Evolutionary conservation across 2,797 vertebrate species (phyloP).

Genomic region (Acanthurus lineatus): DNA sequence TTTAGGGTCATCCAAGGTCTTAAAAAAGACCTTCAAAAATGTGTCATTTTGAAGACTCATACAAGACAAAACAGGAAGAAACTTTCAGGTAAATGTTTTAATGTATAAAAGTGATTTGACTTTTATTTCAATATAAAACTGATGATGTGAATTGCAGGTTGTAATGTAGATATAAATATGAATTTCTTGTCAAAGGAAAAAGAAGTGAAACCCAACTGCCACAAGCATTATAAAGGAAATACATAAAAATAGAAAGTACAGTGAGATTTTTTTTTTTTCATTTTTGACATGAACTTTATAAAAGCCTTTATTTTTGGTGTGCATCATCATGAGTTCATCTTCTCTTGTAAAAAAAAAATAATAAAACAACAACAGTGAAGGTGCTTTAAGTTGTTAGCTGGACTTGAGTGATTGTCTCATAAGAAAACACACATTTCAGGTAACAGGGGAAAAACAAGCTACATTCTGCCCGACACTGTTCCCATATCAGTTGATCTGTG

Average conservation of each 20-base stretch:
- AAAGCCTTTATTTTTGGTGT: conserved; percentile 4
- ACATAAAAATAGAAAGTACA: not conserved
- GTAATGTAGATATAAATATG: conserved; percentile 42
- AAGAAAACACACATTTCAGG: not conserved
- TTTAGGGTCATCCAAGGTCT: not conserved
- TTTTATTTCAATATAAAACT: conserved; percentile 65
- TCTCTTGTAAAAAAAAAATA: not conserved
- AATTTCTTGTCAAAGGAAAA: conserved; percentile 8
- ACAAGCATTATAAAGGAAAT: conserved; percentile 2
- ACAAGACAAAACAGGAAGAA: conserved; percentile 17
- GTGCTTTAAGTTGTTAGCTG: conserved; percentile 5
- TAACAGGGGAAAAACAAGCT: not conserved
- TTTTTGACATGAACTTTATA: not conserved
- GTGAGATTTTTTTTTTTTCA: too few relatives aligned
- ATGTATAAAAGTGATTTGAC: conserved; percentile 73
- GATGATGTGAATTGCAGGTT: conserved; percentile 45
- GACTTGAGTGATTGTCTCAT: not conserved
- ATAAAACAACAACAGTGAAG: not conserved
- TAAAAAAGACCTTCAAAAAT: not conserved
- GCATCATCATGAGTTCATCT: not conserved
- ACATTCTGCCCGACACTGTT: not conserved
- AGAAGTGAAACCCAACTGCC: conserved; percentile 20
- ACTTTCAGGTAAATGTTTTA: conserved; percentile 70
- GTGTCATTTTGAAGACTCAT: conserved; percentile 2
- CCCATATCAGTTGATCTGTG: not conserved